These are phyloP conservation scores for Drosophila setosimentum DNA, from an alignment of 2,888 invertebrate genomes.

Conservation along the genomic window DNA sequence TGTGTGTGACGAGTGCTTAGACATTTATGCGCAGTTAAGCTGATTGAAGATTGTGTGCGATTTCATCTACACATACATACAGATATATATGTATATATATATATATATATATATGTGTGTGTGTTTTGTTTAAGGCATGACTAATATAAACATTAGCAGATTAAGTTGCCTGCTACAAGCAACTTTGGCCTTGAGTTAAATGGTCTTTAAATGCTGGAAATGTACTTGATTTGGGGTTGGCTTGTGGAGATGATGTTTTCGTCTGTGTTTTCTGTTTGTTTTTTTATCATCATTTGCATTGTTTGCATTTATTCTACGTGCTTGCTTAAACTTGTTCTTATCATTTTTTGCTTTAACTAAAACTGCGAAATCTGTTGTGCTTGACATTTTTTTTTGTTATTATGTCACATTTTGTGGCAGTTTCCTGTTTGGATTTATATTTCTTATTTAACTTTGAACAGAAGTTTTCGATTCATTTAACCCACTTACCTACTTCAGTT, in stretches of 20 bases:
- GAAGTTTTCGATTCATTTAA: not conserved
- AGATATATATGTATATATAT: not conserved
- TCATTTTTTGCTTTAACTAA: not conserved
- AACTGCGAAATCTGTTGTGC: not conserved
- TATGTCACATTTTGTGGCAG: too few relatives aligned
- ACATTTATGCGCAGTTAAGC: slow-evolving; percentile 80
- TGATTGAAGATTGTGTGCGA: slow-evolving; percentile 70
- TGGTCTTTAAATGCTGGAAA: slow-evolving; percentile 8
- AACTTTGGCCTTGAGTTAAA: slow-evolving; percentile 17
- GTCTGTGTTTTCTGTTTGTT: not conserved
- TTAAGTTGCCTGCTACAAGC: not conserved
- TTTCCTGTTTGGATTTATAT: not conserved
- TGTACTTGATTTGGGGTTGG: not conserved
- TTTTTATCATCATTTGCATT: slow-evolving; percentile 7
- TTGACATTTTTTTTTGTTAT: not conserved
- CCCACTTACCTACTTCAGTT: not conserved
- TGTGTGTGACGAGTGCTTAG: slow-evolving; percentile 78
- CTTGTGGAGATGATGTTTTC: not conserved
- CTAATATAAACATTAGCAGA: slow-evolving; percentile 44
- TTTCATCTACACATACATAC: slow-evolving; percentile 20
- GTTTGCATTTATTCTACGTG: not conserved
- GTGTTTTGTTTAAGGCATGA: slow-evolving; percentile 33
- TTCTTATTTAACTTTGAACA: not conserved
- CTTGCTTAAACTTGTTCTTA: slow-evolving; percentile 7
- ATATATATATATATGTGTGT: not conserved